phyloP scores from a whole-genome alignment of 2,888 invertebrate species.

The Agrochola circellaris region DNA sequence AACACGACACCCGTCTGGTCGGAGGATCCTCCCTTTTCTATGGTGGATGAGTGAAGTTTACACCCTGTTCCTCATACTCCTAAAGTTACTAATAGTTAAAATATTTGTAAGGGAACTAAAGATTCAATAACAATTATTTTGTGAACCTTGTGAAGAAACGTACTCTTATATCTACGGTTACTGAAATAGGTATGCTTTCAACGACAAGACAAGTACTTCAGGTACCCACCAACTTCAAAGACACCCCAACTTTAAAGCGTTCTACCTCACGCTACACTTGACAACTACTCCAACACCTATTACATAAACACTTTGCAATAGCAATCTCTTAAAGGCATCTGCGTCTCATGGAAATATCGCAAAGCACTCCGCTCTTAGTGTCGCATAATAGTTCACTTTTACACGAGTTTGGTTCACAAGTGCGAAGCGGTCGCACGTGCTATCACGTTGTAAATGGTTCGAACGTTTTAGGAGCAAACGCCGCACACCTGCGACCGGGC shows the following conservation, averaged over 20 bases:
- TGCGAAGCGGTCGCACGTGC: conserved; percentile 86
- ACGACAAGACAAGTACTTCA: background rate
- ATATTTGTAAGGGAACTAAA: no score
- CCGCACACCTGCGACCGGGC: conserved; percentile 82
- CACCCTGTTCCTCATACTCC: no score
- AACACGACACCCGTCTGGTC: no score
- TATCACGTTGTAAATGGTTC: conserved; percentile 78
- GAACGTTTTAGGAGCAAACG: conserved; percentile 80
- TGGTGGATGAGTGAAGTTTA: no score
- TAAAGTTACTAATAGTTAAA: background rate
- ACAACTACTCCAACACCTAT: conserved; percentile 56
- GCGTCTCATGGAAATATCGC: conserved; percentile 83
- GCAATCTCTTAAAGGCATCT: conserved; percentile 70
- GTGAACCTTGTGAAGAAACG: background rate
- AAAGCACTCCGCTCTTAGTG: conserved; percentile 74
- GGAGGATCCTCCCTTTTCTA: no score
- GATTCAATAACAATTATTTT: background rate
- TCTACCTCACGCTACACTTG: conserved; percentile 28
- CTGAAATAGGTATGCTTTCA: background rate
- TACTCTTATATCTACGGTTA: no score
- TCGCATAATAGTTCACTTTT: conserved; percentile 83
- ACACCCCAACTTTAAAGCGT: conserved; percentile 22
- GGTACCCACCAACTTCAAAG: conserved; percentile 26
- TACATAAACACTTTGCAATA: conserved; percentile 62
- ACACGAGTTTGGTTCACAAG: conserved; percentile 82